A percentile compares a stretch with the other conserved stretches of the same genome.
phyloP scores from a whole-genome alignment of 1,140 invertebrate genomes.

The Hestina assimilis region DNA sequence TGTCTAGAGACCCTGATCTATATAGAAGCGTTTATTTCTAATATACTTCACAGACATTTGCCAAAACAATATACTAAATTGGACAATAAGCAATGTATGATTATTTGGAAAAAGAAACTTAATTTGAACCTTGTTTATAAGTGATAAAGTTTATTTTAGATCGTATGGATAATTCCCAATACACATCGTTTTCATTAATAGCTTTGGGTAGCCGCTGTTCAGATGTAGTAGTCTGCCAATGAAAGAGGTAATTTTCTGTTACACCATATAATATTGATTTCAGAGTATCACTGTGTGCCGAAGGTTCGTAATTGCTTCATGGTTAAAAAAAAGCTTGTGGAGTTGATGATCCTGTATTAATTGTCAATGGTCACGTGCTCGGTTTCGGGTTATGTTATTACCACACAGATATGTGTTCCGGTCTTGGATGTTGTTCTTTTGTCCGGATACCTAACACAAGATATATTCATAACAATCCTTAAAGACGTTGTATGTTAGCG shows the following conservation, averaged over 20 bases:
- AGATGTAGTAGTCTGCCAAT: constrained; percentile 16
- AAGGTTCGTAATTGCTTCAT: constrained; percentile 7
- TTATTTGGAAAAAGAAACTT: neutral
- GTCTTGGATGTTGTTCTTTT: too few species aligned
- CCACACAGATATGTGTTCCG: too few species aligned
- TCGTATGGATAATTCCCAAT: neutral
- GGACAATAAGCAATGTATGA: neutral
- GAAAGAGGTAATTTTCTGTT: constrained; percentile 21
- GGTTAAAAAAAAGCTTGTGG: neutral
- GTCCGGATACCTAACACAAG: too few species aligned
- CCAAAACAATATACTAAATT: neutral
- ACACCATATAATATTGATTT: constrained; percentile 9
- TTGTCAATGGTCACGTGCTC: too few species aligned
- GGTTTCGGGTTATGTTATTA: too few species aligned
- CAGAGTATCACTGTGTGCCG: neutral
- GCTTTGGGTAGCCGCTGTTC: constrained; percentile 13
- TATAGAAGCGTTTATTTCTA: too few species aligned
- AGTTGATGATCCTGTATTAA: too few species aligned
- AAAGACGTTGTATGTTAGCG: too few species aligned
- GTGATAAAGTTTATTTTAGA: neutral
- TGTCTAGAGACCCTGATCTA: too few species aligned
- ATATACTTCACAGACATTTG: too few species aligned
- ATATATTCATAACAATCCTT: too few species aligned
- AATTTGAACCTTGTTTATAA: neutral
- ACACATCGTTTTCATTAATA: constrained; percentile 11